phyloP scores from a whole-genome alignment of 2,113 vertebrate species.

The Corythornis madagascariensis region DNA sequence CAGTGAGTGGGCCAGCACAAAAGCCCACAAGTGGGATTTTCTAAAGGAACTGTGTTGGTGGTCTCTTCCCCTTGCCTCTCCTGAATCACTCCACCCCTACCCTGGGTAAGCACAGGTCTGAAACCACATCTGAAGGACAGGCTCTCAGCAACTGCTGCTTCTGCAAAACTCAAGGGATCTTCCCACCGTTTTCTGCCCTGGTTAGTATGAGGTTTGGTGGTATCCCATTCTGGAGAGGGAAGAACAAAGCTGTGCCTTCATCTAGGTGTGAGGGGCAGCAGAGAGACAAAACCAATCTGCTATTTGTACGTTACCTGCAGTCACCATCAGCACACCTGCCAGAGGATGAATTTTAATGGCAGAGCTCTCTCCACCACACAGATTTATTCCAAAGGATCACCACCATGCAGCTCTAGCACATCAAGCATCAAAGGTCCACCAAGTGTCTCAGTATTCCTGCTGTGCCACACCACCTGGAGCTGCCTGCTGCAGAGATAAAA shows the following conservation, averaged over 20 bases:
- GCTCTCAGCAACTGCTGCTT: not conserved
- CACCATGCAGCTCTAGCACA: not conserved
- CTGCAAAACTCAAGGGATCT: not conserved
- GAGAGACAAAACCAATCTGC: not conserved
- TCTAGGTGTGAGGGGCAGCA: not conserved
- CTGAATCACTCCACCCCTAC: not conserved
- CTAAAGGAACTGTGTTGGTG: not conserved
- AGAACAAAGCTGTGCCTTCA: not conserved
- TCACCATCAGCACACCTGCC: rapidly evolving
- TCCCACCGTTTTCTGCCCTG: not conserved
- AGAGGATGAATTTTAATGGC: not conserved
- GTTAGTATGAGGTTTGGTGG: not conserved
- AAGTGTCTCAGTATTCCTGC: not conserved
- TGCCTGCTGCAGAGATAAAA: not conserved
- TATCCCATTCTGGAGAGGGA: not conserved
- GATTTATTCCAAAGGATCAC: not conserved
- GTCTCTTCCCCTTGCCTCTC: not conserved
- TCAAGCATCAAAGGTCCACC: not conserved
- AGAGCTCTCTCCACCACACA: not conserved
- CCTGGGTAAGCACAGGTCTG: rapidly evolving
- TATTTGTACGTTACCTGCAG: not conserved
- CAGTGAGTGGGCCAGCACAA: slow-evolving; percentile 1
- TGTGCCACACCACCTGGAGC: not conserved
- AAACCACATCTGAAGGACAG: not conserved
- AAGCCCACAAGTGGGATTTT: not conserved